These are phyloP conservation scores for Campylomormyrus numenius DNA, from an alignment of 2,113 vertebrate species.

Conservation along the genomic window DNA sequence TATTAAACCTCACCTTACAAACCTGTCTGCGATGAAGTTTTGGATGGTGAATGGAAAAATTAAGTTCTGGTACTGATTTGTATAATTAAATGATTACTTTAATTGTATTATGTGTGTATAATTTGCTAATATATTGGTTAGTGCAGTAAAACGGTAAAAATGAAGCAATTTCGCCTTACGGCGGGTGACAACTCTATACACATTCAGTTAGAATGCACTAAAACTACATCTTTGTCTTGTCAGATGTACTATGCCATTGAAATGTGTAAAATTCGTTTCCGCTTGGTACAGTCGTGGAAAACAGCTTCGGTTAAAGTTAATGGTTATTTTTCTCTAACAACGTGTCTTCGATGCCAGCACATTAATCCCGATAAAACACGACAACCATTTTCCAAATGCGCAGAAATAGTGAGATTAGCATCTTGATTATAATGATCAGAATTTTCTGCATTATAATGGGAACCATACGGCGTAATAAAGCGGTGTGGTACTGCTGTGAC, in stretches of 20 bases:
- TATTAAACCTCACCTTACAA: neutral
- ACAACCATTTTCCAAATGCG: conserved; percentile 29
- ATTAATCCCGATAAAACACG: neutral
- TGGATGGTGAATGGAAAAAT: neutral
- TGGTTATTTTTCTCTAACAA: neutral
- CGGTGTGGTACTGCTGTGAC: neutral
- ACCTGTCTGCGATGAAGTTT: neutral
- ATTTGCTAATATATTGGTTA: neutral
- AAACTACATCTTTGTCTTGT: neutral
- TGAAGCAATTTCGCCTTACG: neutral
- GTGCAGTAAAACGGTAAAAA: neutral
- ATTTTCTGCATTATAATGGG: conserved; percentile 41
- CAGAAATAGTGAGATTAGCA: conserved; percentile 25
- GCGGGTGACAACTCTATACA: neutral
- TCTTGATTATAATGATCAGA: conserved; percentile 12
- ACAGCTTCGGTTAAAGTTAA: conserved; percentile 4
- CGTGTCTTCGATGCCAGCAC: neutral
- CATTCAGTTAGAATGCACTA: neutral
- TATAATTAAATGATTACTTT: neutral
- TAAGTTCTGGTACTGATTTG: neutral
- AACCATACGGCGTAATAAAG: conserved; percentile 43
- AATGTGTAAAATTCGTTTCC: neutral
- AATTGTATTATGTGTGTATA: neutral
- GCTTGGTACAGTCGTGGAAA: neutral
- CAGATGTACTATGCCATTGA: neutral